A percentile compares a stretch with the other conserved stretches of the same genome.
These are phyloP conservation scores for Mactromeris polynyma DNA, from an alignment of 2,888 invertebrate genomes.

Conservation along the genomic window DNA sequence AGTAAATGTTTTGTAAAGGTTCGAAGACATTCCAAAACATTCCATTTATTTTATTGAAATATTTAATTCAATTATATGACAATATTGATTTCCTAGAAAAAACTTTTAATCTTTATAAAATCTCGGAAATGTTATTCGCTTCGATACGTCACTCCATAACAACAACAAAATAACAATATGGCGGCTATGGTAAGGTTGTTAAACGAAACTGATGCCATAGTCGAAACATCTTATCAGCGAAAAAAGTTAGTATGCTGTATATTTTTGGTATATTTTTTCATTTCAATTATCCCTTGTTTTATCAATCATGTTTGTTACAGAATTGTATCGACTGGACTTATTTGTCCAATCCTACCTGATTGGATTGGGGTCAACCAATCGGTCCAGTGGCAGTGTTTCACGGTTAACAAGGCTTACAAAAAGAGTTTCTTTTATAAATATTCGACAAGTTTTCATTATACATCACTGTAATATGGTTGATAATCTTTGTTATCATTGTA, in stretches of 20 bases:
- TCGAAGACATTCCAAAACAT: background rate
- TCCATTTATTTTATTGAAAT: background rate
- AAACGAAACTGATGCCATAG: constrained; percentile 78
- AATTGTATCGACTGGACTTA: no score
- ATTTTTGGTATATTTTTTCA: background rate
- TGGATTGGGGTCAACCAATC: no score
- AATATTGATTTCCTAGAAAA: background rate
- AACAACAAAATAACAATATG: constrained; percentile 85
- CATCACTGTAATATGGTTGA: no score
- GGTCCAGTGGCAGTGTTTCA: no score
- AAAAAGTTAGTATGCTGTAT: constrained; percentile 78
- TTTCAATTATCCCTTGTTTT: background rate
- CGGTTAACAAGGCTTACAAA: no score
- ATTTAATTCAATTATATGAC: background rate
- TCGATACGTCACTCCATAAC: constrained; percentile 73
- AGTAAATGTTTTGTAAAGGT: background rate
- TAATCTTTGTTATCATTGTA: no score
- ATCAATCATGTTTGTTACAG: no score
- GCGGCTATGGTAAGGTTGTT: constrained; percentile 85
- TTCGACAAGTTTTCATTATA: no score
- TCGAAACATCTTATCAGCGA: constrained; percentile 78
- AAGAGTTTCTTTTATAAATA: no score
- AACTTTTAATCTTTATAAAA: background rate
- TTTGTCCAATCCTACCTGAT: no score
- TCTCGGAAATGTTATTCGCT: background rate